Percentiles rank a stretch among this genome's conserved stretches.
phyloP scores from a whole-genome alignment of 1,140 invertebrate species.

The Dendrolimus kikuchii region DNA sequence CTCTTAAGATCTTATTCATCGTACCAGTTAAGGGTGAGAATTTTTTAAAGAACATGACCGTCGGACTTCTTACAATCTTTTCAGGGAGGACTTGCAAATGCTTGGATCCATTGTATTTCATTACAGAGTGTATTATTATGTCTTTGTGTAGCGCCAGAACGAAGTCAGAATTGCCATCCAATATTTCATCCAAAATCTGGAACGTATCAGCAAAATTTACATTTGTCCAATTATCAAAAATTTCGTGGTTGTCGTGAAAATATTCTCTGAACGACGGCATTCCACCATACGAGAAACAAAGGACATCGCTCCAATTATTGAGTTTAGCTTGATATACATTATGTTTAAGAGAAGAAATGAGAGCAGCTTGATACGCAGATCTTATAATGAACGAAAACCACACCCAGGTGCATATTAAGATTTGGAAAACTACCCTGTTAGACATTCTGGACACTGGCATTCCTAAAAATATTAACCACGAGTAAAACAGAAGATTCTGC shows the following conservation, averaged over 20 bases:
- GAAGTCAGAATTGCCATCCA: conserved; percentile 28
- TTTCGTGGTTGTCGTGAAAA: conserved; percentile 25
- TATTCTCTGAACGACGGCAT: conserved; percentile 28
- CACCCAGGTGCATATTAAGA: conserved; percentile 34
- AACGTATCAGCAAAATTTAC: conserved; percentile 19
- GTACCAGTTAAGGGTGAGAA: conserved; percentile 28
- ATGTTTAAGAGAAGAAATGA: conserved; percentile 33
- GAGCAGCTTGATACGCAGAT: conserved; percentile 35
- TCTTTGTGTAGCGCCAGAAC: conserved; percentile 42
- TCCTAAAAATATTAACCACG: conserved; percentile 40
- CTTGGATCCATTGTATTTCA: conserved; percentile 22
- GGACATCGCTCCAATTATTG: conserved; percentile 22
- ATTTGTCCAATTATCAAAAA: conserved; percentile 31
- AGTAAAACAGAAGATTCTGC: conserved; percentile 38
- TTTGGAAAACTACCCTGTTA: conserved; percentile 18
- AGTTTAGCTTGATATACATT: conserved; percentile 22
- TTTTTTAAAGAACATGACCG: conserved; percentile 43
- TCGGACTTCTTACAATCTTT: conserved; percentile 43
- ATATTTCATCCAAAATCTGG: conserved; percentile 24
- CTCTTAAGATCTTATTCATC: conserved; percentile 24
- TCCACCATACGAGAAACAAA: conserved; percentile 33
- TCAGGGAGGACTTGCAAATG: conserved; percentile 37
- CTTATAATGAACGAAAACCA: conserved; percentile 43
- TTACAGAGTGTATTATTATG: conserved; percentile 27
- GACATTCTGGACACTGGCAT: conserved; percentile 31